Base-by-base conservation (phyloP, 2,888 invertebrate genomes). In the Sturmia bella region DNA sequence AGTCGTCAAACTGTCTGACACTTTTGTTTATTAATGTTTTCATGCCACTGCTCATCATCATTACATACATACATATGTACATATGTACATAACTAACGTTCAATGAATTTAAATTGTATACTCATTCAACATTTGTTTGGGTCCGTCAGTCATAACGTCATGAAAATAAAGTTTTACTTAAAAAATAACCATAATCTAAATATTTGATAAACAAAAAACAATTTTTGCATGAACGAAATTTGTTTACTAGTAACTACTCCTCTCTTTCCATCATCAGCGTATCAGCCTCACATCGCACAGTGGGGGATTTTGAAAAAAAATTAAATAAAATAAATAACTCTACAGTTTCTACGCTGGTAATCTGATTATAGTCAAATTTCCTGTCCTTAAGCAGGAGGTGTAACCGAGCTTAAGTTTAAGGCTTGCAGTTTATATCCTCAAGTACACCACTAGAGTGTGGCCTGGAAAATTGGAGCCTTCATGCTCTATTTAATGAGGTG, bases 111-210 rank as follows among this genome's bases (percentile, higher is more conserved):
- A 12, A 68, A 19, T 56, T 69, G 41, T 24, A 9, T 56, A n/a
- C n/a, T n/a, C n/a, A 41, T 50, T 48, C 24, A 11, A 37, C 50
- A n/a, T 54, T 68, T 61, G 63, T 56, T 52, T 63, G 15, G n/a
- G 45, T 45, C 61, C n/a, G n/a, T n/a, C n/a, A n/a, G 54, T 77
- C 69, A 68, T 76, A 61, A 54, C 54, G 13, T 32, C 37, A 32
- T 68, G 50, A 50, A 76, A 59, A 69, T 63, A 69, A 56, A 69
- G 76, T 69, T 69, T 61, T 63, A 56, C 61, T 69, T 69, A n/a
- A 39, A 48, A 69, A 54, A 69, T 59, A 63, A 61, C 52, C 50
- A 64, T 27, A 63, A 52, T 57, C 17, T n/a, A 15, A 41, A 56
- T 43, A 39, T 57, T 19, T 39, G 19, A 56, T 61, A 45, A 61